Evolutionary conservation across 37 sponge, comb jelly and placozoan genomes (phyloP), one percentile per base, ranked within the genome.

Genomic region (Cliona cf. orientalis): DNA sequence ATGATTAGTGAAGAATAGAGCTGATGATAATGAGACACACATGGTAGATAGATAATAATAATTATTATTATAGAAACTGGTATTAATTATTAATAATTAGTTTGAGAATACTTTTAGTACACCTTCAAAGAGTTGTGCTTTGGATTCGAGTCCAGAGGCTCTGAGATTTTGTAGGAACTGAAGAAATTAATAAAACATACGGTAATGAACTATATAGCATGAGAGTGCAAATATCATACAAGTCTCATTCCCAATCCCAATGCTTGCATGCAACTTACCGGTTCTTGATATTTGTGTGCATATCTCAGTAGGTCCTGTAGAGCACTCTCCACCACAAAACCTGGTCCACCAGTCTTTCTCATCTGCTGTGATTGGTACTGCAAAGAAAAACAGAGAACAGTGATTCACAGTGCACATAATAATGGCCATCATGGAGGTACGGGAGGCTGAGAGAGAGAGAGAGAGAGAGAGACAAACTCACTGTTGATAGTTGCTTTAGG

Each of bases 401-500:
- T 2, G 33, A n/a, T 37, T 40, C 43, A 77, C 38, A 39, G 59
- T 23, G 7, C 38, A 76, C 58, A 6, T 73, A 11, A 11, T 73
- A 9, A 76, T 28, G 59, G 5, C 45, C 26, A 34, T 62, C 75
- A 53, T 43, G 58, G 12, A 62, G 6, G 28, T 26, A 62, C 64
- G 23, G 25, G 23, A 7, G 28, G 26, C 7, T 7, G 28, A 12
- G 64, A 7, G 64, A 46, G 55, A 32, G 53, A 3, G 66, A 0
- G 19, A 19, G 56, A 21, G 56, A 21, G 12, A 53, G 56, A 53
- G 28, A 36, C 32, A 11, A 1, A 79, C 91, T 85, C 53, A 91
- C 92, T 38, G 57, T 66, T 56, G 92, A 91, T 37, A 95, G 36
- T 42, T 86, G 76, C 42, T 64, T 80, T n/a, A 91, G 56, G 61